Evolutionary conservation across 1,140 invertebrate species (phyloP).

Genomic region (Pseudoatta argentina): DNA sequence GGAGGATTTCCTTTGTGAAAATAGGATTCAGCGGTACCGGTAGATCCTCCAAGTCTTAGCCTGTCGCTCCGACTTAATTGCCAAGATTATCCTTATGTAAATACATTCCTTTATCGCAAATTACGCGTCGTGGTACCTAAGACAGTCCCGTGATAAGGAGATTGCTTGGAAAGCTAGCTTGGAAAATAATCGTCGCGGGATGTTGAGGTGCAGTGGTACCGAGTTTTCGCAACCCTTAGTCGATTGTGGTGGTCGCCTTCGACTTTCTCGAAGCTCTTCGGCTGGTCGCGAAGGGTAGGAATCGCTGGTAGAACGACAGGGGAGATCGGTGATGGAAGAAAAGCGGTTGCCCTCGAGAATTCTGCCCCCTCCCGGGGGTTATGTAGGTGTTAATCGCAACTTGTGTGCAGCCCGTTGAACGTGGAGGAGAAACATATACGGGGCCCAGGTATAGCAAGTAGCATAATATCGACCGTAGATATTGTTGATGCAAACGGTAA

Average conservation of each 20-base stretch:
- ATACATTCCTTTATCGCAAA: neutral
- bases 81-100: slow-evolving; percentile 44
- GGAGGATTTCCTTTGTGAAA: slow-evolving; percentile 17
- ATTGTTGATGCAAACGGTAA: slow-evolving; percentile 86
- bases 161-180: neutral
- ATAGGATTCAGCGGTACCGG: slow-evolving; percentile 10
- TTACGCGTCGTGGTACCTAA: neutral
- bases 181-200: slow-evolving; percentile 40
- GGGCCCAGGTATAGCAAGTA: slow-evolving; percentile 62
- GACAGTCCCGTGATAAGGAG: slow-evolving; percentile 35
- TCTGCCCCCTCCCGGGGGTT: slow-evolving; percentile 50
- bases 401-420: slow-evolving; percentile 33
- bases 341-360: slow-evolving; percentile 73
- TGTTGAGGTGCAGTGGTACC: slow-evolving; percentile 27
- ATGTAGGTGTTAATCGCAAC: slow-evolving; percentile 71
- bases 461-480: slow-evolving; percentile 83
- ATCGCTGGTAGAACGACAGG: neutral
- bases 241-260: slow-evolving; percentile 7
- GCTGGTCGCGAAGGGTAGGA: slow-evolving; percentile 17
- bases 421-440: slow-evolving; percentile 46
- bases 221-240: slow-evolving; percentile 18
- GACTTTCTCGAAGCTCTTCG: slow-evolving; percentile 24
- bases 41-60: slow-evolving; percentile 22
- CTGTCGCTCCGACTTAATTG: slow-evolving; percentile 43
- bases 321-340: slow-evolving; percentile 42